phyloP scores from a whole-genome alignment of 2,797 vertebrate species.

The Sebastes vulpes region DNA sequence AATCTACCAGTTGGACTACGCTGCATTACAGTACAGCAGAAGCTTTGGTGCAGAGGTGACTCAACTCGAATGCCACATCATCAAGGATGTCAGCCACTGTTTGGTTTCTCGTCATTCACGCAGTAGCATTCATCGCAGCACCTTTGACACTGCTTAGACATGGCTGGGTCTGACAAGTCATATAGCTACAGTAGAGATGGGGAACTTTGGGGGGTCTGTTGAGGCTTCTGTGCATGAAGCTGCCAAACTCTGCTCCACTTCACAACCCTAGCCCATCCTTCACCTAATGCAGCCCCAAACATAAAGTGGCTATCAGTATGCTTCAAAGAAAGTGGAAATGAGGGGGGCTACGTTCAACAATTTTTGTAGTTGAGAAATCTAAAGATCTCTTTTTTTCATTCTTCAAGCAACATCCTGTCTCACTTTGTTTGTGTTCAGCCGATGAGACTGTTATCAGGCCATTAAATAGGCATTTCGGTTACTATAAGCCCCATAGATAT shows the following conservation, averaged over 20 bases:
- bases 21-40: conserved; percentile 17
- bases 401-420: neutral
- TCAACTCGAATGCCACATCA: conserved; percentile 55
- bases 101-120: conserved; percentile 5
- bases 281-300: neutral
- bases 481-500: rapidly evolving
- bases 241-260: neutral
- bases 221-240: neutral
- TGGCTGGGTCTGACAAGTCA: neutral
- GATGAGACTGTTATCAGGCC: too few relatives aligned
- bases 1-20: conserved; percentile 43
- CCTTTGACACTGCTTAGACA: neutral
- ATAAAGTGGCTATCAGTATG: neutral
- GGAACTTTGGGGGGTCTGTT: neutral
- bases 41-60: conserved; percentile 18
- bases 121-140: neutral
- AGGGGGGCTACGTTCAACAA: neutral
- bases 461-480: rapidly evolving
- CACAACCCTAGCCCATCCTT: neutral
- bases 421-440: neutral
- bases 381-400: neutral
- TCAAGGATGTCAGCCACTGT: conserved; percentile 11
- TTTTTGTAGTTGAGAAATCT: neutral
- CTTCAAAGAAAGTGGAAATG: neutral
- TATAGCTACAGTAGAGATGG: neutral